A percentile compares a stretch with the other conserved stretches of the same genome.
phyloP scores from a whole-genome alignment of 2,113 vertebrate species.

The Siniperca chuatsi region DNA sequence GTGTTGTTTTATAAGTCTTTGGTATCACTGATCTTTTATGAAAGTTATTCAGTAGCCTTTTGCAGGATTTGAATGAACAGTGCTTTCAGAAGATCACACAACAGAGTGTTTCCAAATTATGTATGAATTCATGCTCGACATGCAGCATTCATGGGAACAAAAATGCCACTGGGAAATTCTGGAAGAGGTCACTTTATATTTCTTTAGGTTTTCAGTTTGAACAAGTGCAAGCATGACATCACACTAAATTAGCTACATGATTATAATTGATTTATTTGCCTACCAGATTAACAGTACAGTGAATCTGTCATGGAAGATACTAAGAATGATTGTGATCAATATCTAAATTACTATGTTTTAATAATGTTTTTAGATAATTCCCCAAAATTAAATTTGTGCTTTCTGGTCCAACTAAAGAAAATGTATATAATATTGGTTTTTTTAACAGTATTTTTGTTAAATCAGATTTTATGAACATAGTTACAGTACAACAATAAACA shows the following conservation, averaged over 20 bases:
- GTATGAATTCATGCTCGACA: conserved; percentile 65
- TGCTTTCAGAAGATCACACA: conserved; percentile 72
- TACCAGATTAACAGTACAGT: conserved; percentile 8
- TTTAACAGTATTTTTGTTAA: neutral
- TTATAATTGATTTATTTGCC: conserved; percentile 42
- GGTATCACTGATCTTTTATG: conserved; percentile 77
- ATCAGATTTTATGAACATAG: neutral
- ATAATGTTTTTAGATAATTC: conserved; percentile 5
- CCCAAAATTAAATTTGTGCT: neutral
- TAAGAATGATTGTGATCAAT: conserved; percentile 4
- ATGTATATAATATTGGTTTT: neutral
- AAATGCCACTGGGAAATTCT: conserved; percentile 38
- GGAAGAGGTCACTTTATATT: conserved; percentile 59
- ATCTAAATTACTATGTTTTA: conserved; percentile 10
- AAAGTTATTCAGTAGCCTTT: conserved; percentile 66
- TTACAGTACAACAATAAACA: too few species aligned
- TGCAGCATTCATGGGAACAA: conserved; percentile 54
- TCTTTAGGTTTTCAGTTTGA: conserved; percentile 32
- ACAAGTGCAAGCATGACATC: conserved; percentile 8
- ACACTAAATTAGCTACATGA: conserved; percentile 11
- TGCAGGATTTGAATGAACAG: conserved; percentile 56
- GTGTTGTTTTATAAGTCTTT: conserved; percentile 78
- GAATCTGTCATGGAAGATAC: neutral
- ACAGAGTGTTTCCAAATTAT: conserved; percentile 68
- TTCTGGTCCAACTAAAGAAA: neutral